These are phyloP conservation scores for Centropus unirufus DNA, from an alignment of 2,113 vertebrate genomes.

Conservation along the genomic window DNA sequence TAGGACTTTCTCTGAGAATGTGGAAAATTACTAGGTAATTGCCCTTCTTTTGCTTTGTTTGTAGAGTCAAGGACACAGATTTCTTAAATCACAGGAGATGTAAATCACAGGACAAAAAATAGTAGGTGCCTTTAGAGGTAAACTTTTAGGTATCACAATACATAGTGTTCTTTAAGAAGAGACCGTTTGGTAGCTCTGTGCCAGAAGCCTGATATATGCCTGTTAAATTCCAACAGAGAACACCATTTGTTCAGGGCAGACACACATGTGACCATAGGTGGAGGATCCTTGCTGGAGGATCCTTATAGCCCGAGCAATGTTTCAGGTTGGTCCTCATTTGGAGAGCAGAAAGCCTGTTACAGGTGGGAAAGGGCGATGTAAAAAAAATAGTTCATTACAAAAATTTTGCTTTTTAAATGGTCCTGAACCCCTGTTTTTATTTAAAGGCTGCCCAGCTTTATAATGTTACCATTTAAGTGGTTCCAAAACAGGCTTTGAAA, in stretches of 20 bases:
- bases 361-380: not conserved
- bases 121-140: not conserved
- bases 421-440: not conserved
- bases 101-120: not conserved
- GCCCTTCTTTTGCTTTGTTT: not conserved
- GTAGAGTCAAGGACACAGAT: not conserved
- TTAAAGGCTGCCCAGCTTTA: not conserved
- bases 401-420: not conserved
- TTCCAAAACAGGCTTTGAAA: not conserved
- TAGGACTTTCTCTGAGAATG: not conserved
- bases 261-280: fast-evolving
- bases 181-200: not conserved
- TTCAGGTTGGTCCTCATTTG: not conserved
- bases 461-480: not conserved
- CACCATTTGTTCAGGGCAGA: not conserved
- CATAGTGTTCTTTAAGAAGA: not conserved
- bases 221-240: not conserved
- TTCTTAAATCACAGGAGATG: not conserved
- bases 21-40: constrained; percentile 31
- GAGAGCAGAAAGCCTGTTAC: not conserved
- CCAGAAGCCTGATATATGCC: not conserved
- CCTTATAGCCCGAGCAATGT: not conserved
- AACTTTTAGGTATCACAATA: not conserved
- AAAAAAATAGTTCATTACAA: not conserved
- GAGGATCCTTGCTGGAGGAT: not conserved